Evolutionary conservation across 2,797 vertebrate genomes (phyloP).

Genomic region (Rhinogobio ventralis): DNA sequence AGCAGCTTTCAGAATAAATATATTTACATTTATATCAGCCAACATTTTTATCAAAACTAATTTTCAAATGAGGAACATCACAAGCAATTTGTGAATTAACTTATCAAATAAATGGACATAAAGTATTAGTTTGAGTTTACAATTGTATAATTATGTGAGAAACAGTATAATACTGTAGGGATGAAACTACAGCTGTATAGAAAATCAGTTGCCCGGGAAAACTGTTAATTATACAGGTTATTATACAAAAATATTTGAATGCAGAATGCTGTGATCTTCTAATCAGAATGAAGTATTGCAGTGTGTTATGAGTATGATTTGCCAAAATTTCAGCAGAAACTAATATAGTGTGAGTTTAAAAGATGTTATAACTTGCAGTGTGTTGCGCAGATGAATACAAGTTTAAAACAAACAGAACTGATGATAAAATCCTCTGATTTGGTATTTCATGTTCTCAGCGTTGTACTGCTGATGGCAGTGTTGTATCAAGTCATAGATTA

Average conservation of each 20-base stretch:
- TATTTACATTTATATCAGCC: neutral
- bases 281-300: neutral
- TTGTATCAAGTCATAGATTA: neutral
- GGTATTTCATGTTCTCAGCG: neutral
- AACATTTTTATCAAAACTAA: neutral
- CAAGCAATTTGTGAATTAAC: neutral
- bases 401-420: neutral
- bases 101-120: neutral
- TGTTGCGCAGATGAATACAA: neutral
- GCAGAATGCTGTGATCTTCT: neutral
- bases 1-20: neutral
- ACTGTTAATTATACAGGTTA: neutral
- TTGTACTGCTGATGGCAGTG: constrained; percentile 24
- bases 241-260: neutral
- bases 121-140: neutral
- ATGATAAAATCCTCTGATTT: neutral
- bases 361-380: neutral
- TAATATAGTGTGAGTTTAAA: neutral
- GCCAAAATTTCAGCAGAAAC: neutral
- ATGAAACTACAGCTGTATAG: neutral
- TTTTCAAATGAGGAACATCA: neutral
- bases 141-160: neutral
- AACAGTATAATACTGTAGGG: neutral
- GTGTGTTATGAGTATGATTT: neutral
- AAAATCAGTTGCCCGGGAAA: neutral